Conservation (phyloP, 2,888 invertebrate species). For the Germaria angustata region DNA sequence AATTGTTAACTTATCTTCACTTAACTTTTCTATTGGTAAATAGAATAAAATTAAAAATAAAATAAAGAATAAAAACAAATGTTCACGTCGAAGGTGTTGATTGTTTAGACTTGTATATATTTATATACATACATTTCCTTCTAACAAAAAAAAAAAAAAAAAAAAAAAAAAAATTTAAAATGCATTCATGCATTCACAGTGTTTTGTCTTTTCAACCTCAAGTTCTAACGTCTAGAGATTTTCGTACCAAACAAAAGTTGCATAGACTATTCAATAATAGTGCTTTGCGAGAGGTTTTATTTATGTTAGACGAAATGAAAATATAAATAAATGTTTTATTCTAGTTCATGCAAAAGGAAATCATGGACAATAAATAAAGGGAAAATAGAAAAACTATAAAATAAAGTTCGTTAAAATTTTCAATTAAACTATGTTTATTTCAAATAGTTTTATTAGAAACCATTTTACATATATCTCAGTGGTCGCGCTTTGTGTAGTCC, state of each 20-base stretch:
- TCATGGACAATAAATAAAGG: slow-evolving; percentile 27
- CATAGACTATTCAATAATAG: slow-evolving; percentile 7
- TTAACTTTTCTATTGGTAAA: slow-evolving; percentile 55
- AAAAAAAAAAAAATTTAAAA: no score
- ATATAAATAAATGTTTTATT: slow-evolving; percentile 29
- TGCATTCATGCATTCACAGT: slow-evolving; percentile 4
- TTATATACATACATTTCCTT: not conserved
- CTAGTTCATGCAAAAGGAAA: slow-evolving; percentile 1
- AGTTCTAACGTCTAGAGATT: slow-evolving; percentile 26
- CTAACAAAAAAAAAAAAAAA: slow-evolving; percentile 12
- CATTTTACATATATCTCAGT: no score
- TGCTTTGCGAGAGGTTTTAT: slow-evolving; percentile 19
- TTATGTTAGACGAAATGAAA: slow-evolving; percentile 2
- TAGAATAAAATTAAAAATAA: slow-evolving; percentile 39
- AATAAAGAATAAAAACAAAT: slow-evolving; percentile 38
- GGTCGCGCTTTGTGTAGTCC: no score
- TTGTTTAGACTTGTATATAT: slow-evolving; percentile 49
- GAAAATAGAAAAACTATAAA: not conserved
- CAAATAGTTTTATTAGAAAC: not conserved
- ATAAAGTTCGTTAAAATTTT: slow-evolving; percentile 15
- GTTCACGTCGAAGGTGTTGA: slow-evolving; percentile 59
- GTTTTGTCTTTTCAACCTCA: slow-evolving; percentile 16
- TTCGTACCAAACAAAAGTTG: not conserved
- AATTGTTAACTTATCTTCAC: slow-evolving; percentile 67
- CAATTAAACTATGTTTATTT: slow-evolving; percentile 7